Percentiles rank a stretch among this genome's conserved stretches.
Evolutionary conservation across 2,888 invertebrate species (phyloP).

Genomic region (Coecobrya sp.): DNA sequence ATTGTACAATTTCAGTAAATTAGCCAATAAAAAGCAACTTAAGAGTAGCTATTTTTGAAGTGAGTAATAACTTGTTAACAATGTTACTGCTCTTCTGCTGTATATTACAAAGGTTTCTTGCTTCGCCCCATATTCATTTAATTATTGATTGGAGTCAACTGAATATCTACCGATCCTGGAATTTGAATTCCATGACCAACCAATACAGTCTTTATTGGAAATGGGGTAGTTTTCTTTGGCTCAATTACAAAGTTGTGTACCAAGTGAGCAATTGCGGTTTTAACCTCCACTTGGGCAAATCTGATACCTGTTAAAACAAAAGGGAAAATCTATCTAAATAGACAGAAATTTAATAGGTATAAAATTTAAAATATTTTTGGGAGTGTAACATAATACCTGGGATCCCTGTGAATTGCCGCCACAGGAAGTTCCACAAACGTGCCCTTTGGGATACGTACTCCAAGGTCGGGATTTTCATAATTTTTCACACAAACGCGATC

Average conservation of each 20-base stretch:
- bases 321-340: too few species aligned
- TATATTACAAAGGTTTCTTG: too few species aligned
- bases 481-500: slow-evolving; percentile 11
- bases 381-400: slow-evolving; percentile 44
- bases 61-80: too few species aligned
- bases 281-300: slow-evolving; percentile 51
- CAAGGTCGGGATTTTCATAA: slow-evolving; percentile 30
- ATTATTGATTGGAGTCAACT: slow-evolving; percentile 39
- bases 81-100: too few species aligned
- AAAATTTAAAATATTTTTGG: too few species aligned
- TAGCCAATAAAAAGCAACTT: too few species aligned
- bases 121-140: too few species aligned
- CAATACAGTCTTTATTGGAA: slow-evolving; percentile 1
- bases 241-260: slow-evolving; percentile 55
- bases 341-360: too few species aligned
- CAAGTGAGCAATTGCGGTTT: slow-evolving; percentile 65
- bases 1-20: too few species aligned
- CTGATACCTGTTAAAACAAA: too few species aligned
- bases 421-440: slow-evolving; percentile 35
- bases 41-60: too few species aligned
- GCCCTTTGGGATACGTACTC: slow-evolving; percentile 48
- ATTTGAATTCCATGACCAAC: slow-evolving; percentile 1
- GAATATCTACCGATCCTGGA: slow-evolving; percentile 27
- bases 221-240: slow-evolving; percentile 6
- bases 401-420: slow-evolving; percentile 48